Percentiles rank a stretch among this genome's conserved stretches.
Evolutionary conservation across 2,888 invertebrate genomes (phyloP).

Genomic region (Poecilobothrus nobilitatus): DNA sequence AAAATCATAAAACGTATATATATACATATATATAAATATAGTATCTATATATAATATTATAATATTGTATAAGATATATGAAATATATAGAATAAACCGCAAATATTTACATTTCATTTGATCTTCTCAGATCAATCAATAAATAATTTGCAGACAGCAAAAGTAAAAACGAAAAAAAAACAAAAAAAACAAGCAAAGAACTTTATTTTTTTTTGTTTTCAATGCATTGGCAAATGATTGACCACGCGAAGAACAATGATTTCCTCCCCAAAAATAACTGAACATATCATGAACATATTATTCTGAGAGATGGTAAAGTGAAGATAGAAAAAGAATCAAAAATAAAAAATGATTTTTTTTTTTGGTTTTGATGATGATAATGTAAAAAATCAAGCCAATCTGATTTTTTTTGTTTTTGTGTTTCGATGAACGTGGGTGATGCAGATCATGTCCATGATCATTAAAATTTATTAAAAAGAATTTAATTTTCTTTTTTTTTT

Average conservation of each 20-base stretch:
- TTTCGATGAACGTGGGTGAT: background rate
- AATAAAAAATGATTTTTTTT: background rate
- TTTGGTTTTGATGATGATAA: background rate
- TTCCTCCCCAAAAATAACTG: background rate
- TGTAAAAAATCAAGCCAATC: background rate
- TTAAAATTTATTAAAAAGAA: background rate
- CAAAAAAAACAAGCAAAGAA: background rate
- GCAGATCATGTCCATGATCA: constrained; percentile 3
- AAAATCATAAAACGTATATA: no score
- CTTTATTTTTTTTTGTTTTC: no score
- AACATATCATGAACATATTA: no score
- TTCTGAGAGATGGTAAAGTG: background rate
- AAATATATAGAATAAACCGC: background rate
- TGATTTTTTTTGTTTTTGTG: background rate
- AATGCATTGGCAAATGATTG: background rate
- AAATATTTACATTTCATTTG: constrained; percentile 3
- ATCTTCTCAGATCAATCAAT: constrained; percentile 6
- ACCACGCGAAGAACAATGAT: background rate
- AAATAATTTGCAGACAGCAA: background rate
- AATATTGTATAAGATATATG: no score
- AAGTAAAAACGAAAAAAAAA: background rate
- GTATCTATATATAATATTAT: no score
- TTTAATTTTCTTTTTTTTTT: background rate
- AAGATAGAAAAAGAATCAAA: background rate
- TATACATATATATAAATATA: no score